Percentiles rank a stretch among this genome's conserved stretches.
Evolutionary conservation across 2,113 vertebrate genomes (phyloP).

Genomic region (Embiotoca jacksoni): DNA sequence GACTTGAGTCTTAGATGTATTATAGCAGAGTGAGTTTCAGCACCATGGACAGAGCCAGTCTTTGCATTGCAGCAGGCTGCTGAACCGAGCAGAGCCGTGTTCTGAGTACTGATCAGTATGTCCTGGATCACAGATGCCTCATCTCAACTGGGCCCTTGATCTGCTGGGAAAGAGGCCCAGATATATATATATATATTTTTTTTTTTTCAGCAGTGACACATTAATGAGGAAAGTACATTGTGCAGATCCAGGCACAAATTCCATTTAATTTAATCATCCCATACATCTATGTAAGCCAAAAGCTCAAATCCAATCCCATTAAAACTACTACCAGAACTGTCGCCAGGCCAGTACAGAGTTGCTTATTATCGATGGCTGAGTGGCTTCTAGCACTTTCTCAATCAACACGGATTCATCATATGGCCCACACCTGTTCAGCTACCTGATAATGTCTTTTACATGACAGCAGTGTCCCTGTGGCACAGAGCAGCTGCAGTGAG

Average conservation of each 20-base stretch:
- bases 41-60: slow-evolving; percentile 77
- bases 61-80: slow-evolving; percentile 44
- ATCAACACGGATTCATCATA: slow-evolving; percentile 45
- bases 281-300: slow-evolving; percentile 54
- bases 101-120: slow-evolving; percentile 62
- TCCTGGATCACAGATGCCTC: slow-evolving; percentile 49
- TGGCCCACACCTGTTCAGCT: slow-evolving; percentile 25
- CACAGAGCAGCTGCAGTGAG: slow-evolving; percentile 5
- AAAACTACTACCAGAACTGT: slow-evolving; percentile 47
- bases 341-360: slow-evolving; percentile 21
- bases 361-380: slow-evolving; percentile 41
- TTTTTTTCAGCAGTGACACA: slow-evolving; percentile 17
- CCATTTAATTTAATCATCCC: slow-evolving; percentile 52
- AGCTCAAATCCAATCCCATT: slow-evolving; percentile 49
- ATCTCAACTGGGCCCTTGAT: slow-evolving; percentile 42
- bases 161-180: slow-evolving; percentile 22
- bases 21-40: slow-evolving; percentile 62
- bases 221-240: slow-evolving; percentile 48
- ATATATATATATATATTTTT: not conserved
- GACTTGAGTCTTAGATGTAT: slow-evolving; percentile 3
- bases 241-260: slow-evolving; percentile 53
- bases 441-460: slow-evolving; percentile 17
- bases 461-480: not conserved
- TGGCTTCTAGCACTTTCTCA: slow-evolving; percentile 47
- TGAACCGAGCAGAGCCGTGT: slow-evolving; percentile 40